These are phyloP conservation scores for Teleiodes luculella DNA, from an alignment of 2,888 invertebrate species.

Conservation along the genomic window DNA sequence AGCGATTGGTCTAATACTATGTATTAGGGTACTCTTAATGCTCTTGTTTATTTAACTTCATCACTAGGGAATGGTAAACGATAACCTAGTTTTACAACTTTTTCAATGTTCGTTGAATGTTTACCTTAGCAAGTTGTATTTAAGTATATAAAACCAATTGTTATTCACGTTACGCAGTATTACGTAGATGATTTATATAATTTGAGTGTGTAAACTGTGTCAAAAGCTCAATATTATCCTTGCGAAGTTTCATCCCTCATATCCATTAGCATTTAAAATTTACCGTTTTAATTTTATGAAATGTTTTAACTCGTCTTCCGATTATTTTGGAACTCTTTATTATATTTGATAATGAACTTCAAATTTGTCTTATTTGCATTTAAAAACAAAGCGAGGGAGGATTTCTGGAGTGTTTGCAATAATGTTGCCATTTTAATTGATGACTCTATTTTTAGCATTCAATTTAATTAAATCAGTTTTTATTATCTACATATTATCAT, in stretches of 20 bases:
- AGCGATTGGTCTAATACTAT: too few species aligned
- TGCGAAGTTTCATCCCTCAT: conserved; percentile 29
- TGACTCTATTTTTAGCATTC: conserved; percentile 18
- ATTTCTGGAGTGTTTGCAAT: conserved; percentile 25
- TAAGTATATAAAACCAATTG: conserved; percentile 30
- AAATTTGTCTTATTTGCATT: conserved; percentile 14
- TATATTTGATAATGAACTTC: conserved; percentile 5
- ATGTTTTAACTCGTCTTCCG: conserved; percentile 24
- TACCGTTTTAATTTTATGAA: conserved; percentile 1
- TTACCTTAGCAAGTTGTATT: conserved; percentile 25
- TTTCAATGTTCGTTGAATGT: neutral
- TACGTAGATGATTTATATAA: conserved; percentile 49
- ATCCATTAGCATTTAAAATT: conserved; percentile 20
- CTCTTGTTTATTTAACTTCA: too few species aligned
- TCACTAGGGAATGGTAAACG: too few species aligned
- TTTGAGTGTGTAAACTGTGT: conserved; percentile 55
- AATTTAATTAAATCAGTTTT: conserved; percentile 17
- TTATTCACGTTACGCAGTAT: conserved; percentile 54
- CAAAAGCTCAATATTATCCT: conserved; percentile 66
- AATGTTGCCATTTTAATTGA: conserved; percentile 48
- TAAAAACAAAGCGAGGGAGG: conserved; percentile 14
- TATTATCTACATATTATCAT: too few species aligned
- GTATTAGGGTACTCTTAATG: too few species aligned
- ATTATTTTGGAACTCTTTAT: conserved; percentile 7
- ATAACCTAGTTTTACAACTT: neutral